These are phyloP conservation scores for Stenolophus ochropezus DNA, from an alignment of 2,888 invertebrate species.

Conservation along the genomic window DNA sequence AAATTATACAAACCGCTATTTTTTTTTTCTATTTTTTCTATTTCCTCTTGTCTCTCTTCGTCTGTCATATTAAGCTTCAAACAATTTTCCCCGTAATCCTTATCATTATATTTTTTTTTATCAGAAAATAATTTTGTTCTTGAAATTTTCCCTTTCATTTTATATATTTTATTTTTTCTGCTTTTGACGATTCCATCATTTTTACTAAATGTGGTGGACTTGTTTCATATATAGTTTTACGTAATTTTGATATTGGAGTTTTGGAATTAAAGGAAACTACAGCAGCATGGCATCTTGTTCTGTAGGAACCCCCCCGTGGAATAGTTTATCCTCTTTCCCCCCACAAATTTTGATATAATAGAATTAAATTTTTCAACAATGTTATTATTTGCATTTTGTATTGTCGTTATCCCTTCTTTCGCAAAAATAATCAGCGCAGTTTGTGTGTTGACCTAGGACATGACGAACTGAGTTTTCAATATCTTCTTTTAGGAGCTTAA, in stretches of 20 bases:
- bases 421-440: too few species aligned
- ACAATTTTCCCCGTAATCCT: too few species aligned
- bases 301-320: neutral
- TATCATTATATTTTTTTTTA: neutral
- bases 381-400: neutral
- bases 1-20: too few species aligned
- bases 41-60: too few species aligned
- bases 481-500: neutral
- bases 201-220: too few species aligned
- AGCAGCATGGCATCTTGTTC: too few species aligned
- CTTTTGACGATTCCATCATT: neutral
- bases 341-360: too few species aligned
- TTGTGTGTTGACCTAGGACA: neutral
- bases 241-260: neutral
- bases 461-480: neutral
- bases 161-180: neutral
- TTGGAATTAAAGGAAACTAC: too few species aligned
- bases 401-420: too few species aligned
- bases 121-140: neutral
- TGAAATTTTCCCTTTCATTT: neutral
- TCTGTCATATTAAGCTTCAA: too few species aligned
- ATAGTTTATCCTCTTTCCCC: slow-evolving; percentile 18
- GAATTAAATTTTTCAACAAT: slow-evolving; percentile 15
- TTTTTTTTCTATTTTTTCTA: neutral
- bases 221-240: neutral